phyloP scores from a whole-genome alignment of 2,888 invertebrate genomes.

The Neuroscelio doddi region DNA sequence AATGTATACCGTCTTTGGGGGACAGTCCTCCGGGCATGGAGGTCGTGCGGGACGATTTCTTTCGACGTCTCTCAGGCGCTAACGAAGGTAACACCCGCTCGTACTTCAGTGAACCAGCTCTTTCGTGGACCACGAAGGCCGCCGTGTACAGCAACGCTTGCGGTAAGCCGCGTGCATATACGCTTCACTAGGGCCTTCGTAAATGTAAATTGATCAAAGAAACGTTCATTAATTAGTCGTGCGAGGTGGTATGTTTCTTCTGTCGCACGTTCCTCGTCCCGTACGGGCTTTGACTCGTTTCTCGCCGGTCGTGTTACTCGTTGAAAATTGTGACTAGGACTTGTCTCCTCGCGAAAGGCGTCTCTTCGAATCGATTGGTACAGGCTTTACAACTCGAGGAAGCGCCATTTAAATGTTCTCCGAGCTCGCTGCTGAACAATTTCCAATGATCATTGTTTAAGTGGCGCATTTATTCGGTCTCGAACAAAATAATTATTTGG shows the following conservation, averaged over 20 bases:
- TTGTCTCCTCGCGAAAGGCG: constrained; percentile 39
- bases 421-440: constrained; percentile 20
- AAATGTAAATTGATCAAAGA: constrained; percentile 70
- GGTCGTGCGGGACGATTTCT: constrained; percentile 45
- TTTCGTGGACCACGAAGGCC: constrained; percentile 33
- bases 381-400: constrained; percentile 17
- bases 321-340: constrained; percentile 40
- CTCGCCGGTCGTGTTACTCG: constrained; percentile 36
- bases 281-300: constrained; percentile 13
- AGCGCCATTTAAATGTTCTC: constrained; percentile 21
- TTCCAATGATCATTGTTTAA: constrained; percentile 26
- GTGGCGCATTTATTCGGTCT: constrained; percentile 13
- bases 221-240: constrained; percentile 70
- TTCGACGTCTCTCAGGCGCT: constrained; percentile 49
- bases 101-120: constrained; percentile 39
- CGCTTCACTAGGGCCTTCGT: constrained; percentile 52
- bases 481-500: not conserved
- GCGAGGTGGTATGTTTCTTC: constrained; percentile 59
- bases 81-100: constrained; percentile 58
- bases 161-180: constrained; percentile 27
- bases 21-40: constrained; percentile 29
- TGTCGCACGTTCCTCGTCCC: constrained; percentile 11
- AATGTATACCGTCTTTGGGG: constrained; percentile 34
- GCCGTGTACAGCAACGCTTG: constrained; percentile 15
- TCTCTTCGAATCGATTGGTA: constrained; percentile 36